phyloP scores from a whole-genome alignment of 1,140 invertebrate species.

The Oryctes rhinoceros region DNA sequence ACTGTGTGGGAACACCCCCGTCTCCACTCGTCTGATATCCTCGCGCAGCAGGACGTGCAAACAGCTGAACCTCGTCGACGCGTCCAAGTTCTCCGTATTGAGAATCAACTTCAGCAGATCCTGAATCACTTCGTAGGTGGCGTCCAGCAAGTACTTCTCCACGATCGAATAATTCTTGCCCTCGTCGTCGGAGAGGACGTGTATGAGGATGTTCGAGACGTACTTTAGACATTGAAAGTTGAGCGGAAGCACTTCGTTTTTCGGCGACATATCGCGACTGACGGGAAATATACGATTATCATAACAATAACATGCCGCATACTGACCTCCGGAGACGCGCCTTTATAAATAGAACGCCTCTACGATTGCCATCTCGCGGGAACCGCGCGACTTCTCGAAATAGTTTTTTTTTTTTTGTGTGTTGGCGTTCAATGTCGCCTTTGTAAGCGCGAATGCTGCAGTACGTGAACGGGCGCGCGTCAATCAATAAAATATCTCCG shows the following conservation, averaged over 20 bases:
- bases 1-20: slow-evolving; percentile 71
- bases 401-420: slow-evolving; percentile 1
- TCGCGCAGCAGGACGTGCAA: slow-evolving; percentile 69
- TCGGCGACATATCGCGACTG: slow-evolving; percentile 54
- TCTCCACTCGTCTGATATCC: slow-evolving; percentile 69
- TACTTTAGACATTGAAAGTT: slow-evolving; percentile 51
- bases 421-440: slow-evolving; percentile 20
- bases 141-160: slow-evolving; percentile 50
- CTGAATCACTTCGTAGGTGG: slow-evolving; percentile 67
- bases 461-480: background rate
- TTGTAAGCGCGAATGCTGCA: background rate
- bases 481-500: slow-evolving; percentile 18
- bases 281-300: background rate
- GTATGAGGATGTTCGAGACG: slow-evolving; percentile 53
- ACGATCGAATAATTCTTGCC: slow-evolving; percentile 51
- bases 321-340: slow-evolving; percentile 9
- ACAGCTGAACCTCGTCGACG: slow-evolving; percentile 69
- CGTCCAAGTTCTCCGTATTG: slow-evolving; percentile 70
- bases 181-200: slow-evolving; percentile 55
- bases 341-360: background rate
- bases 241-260: slow-evolving; percentile 51
- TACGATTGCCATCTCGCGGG: slow-evolving; percentile 19
- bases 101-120: slow-evolving; percentile 70
- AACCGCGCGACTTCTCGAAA: background rate
- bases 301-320: slow-evolving; percentile 30